Conservation (phyloP, 2,888 invertebrate genomes). For the Cactoblastis cactorum region DNA sequence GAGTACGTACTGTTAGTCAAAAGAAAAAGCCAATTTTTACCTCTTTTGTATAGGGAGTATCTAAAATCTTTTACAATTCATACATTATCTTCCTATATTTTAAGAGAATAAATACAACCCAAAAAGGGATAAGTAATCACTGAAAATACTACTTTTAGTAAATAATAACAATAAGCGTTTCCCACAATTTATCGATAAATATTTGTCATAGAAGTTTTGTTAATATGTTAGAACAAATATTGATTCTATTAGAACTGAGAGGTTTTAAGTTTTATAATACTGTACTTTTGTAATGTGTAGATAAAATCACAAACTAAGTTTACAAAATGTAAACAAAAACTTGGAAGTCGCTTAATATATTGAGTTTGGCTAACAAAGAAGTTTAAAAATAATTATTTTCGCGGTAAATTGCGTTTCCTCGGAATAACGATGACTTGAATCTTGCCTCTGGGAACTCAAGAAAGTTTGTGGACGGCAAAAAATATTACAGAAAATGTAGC, state of each 20-base stretch:
- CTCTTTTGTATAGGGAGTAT: background rate
- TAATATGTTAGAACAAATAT: too few species aligned
- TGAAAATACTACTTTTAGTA: background rate
- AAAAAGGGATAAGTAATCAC: background rate
- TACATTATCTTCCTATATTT: background rate
- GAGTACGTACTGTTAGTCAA: background rate
- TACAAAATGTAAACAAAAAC: background rate
- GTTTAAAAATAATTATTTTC: slow-evolving; percentile 48
- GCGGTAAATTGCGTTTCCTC: slow-evolving; percentile 42
- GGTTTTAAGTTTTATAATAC: too few species aligned
- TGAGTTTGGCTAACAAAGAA: slow-evolving; percentile 29
- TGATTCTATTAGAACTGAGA: too few species aligned
- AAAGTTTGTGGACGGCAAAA: slow-evolving; percentile 41
- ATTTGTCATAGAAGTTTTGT: too few species aligned
- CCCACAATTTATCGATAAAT: too few species aligned
- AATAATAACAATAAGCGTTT: background rate
- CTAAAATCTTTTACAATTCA: background rate
- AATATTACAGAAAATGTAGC: slow-evolving; percentile 22
- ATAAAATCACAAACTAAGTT: too few species aligned
- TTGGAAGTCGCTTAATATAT: slow-evolving; percentile 6
- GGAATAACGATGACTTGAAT: slow-evolving; percentile 51
- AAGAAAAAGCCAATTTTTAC: background rate
- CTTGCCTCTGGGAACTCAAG: slow-evolving; percentile 36
- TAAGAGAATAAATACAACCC: background rate
- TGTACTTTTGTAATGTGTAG: too few species aligned